A percentile compares a stretch with the other conserved stretches of the same genome.
These are phyloP conservation scores for Chrysaora quinquecirrha DNA, from an alignment of 30 jellyfish, hydroid and myxozoan species.

Conservation along the genomic window DNA sequence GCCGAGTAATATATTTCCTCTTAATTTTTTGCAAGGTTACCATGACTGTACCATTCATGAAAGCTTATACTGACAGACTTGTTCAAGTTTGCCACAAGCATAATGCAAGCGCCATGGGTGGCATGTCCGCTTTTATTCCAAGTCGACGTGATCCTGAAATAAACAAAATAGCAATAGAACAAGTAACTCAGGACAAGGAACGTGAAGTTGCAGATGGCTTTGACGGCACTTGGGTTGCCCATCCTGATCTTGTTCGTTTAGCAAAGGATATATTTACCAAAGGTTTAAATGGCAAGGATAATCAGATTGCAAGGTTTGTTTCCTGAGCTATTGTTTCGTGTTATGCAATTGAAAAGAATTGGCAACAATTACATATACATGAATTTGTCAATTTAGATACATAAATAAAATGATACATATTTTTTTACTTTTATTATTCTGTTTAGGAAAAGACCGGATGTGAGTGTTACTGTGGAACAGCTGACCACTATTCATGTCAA, in stretches of 20 bases:
- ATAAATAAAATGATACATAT: too few species aligned
- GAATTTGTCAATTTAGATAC: too few species aligned
- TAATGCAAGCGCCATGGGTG: conserved; percentile 98
- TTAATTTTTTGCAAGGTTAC: too few species aligned
- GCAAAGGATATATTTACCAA: conserved; percentile 81
- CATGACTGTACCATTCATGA: conserved; percentile 92
- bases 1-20: too few species aligned
- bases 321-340: too few species aligned
- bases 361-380: too few species aligned
- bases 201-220: conserved; percentile 89
- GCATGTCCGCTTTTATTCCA: conserved; percentile 97
- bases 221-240: conserved; percentile 99
- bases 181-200: conserved; percentile 85
- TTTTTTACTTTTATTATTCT: too few species aligned
- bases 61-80: conserved; percentile 84
- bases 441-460: conserved; percentile 74
- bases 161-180: conserved; percentile 82
- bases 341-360: too few species aligned
- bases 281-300: conserved; percentile 65
- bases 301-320: conserved; percentile 74
- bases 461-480: conserved; percentile 70
- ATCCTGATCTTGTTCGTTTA: conserved; percentile 83
- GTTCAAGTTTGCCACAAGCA: conserved; percentile 88
- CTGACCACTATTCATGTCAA: conserved; percentile 65
- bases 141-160: conserved; percentile 94